Base-by-base conservation (phyloP, 2,888 invertebrate genomes). In the Leucozona laternaria region DNA sequence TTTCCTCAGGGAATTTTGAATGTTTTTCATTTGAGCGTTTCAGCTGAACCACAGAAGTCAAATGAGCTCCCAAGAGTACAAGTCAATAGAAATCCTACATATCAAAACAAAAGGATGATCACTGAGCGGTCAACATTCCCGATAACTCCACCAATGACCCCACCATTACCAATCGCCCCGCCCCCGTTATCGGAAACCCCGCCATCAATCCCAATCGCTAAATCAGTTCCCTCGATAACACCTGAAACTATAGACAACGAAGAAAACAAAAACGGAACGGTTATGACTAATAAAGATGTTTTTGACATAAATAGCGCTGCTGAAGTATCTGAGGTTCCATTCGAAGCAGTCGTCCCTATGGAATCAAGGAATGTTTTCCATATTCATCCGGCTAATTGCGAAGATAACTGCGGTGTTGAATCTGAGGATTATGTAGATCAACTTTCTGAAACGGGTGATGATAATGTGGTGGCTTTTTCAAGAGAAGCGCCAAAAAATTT, bases 271-370 rank as follows among this genome's bases (percentile, higher is more conserved):
- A 81, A 7, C 11, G 40, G 25, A 89, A 94, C 95, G 90, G 91
- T 95, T 11, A 94, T 96, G 80, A 93, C 94, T 0, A 95, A 94
- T 83, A 94, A 95, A 89, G 95, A 95, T 90, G 93, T 96, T 10
- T 89, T 95, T 11, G 94, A 93, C 89, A 95, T 96, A 0, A 96
- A 96, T 89, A 91, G 91, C n/a, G 93, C 93, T 1, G 91, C 92
- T 7, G 91, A 91, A 90, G 17, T 82, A 90, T 90, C 91, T 13
- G 91, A 75, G 90, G 48, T 89, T 13, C 13, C 71, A 90, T 10
- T 37, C 89, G 2, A 90, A 89, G 85, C 89, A 91, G 7, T 90
- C 4, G 2, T 45, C 40, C 50, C 71, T 2, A 66, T 40, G 48
- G 48, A 53, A 2, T 45, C 79, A 17, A 28, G 25, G 0, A 88